Conservation (phyloP, 2,888 invertebrate genomes). For the Chloroclysta siterata region DNA sequence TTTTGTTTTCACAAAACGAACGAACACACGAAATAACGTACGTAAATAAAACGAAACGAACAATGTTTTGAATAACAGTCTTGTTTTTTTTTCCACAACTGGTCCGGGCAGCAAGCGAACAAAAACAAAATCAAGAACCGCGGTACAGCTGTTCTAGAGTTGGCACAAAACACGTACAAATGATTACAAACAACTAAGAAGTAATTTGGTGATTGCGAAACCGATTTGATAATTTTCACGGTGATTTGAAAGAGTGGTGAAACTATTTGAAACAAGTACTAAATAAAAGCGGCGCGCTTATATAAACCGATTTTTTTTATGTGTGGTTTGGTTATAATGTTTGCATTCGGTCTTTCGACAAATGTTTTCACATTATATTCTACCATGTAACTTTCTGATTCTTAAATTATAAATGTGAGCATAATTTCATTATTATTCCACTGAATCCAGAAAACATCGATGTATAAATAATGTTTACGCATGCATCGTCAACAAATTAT, state of each 20-base stretch:
- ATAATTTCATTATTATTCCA: too few relatives aligned
- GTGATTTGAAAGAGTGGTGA: not conserved
- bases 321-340: too few relatives aligned
- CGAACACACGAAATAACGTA: not conserved
- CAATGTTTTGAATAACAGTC: constrained; percentile 23
- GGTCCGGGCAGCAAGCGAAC: not conserved
- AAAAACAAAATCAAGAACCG: constrained; percentile 4
- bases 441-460: too few relatives aligned
- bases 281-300: too few relatives aligned
- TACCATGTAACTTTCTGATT: too few relatives aligned
- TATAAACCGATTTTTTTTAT: too few relatives aligned
- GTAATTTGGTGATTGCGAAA: constrained; percentile 4
- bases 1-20: constrained; percentile 4
- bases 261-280: too few relatives aligned
- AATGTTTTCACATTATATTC: too few relatives aligned
- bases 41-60: constrained; percentile 3
- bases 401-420: too few relatives aligned
- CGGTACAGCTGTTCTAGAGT: constrained; percentile 5
- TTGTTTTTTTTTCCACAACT: constrained; percentile 22
- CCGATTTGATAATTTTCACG: constrained; percentile 14
- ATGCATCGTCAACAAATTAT: too few relatives aligned
- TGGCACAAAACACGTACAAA: constrained; percentile 9
- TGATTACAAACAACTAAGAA: not conserved
- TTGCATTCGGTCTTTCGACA: too few relatives aligned
- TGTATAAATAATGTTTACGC: too few relatives aligned